phyloP scores from a whole-genome alignment of 2,888 invertebrate species.

The Fragum whitleyi region DNA sequence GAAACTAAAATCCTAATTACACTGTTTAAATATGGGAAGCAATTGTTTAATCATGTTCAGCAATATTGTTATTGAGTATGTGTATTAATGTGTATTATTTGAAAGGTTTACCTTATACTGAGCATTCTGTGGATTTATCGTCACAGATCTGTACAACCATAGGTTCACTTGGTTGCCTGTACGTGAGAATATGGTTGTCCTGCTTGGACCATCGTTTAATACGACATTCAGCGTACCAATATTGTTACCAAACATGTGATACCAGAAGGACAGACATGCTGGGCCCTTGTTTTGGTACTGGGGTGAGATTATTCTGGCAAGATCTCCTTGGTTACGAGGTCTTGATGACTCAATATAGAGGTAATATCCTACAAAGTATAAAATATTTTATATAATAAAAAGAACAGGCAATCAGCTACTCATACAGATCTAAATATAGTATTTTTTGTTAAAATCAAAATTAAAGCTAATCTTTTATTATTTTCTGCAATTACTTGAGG shows the following conservation, averaged over 20 bases:
- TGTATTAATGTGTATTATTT: too few species aligned
- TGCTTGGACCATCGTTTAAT: conserved; percentile 61
- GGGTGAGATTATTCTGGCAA: conserved; percentile 85
- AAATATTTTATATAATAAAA: too few species aligned
- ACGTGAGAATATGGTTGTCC: conserved; percentile 69
- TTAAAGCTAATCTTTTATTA: too few species aligned
- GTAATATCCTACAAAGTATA: conserved; percentile 73
- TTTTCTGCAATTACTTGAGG: too few species aligned
- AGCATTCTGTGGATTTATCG: conserved; percentile 52
- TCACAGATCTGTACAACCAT: conserved; percentile 75
- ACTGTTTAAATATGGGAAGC: too few species aligned
- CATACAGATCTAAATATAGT: too few species aligned
- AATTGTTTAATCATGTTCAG: too few species aligned
- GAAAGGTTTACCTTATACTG: conserved; percentile 61
- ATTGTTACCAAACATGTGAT: conserved; percentile 80
- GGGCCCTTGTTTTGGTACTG: conserved; percentile 60
- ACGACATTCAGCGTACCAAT: conserved; percentile 77
- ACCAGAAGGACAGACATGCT: conserved; percentile 82
- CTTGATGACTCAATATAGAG: conserved; percentile 84
- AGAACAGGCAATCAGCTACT: too few species aligned
- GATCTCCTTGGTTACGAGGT: conserved; percentile 87
- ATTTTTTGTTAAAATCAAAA: too few species aligned
- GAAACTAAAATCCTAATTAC: too few species aligned
- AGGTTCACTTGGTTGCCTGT: conserved; percentile 75
- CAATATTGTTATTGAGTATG: too few species aligned